These are phyloP conservation scores for Hydropsyche betteni DNA, from an alignment of 2,888 invertebrate genomes.

Conservation along the genomic window DNA sequence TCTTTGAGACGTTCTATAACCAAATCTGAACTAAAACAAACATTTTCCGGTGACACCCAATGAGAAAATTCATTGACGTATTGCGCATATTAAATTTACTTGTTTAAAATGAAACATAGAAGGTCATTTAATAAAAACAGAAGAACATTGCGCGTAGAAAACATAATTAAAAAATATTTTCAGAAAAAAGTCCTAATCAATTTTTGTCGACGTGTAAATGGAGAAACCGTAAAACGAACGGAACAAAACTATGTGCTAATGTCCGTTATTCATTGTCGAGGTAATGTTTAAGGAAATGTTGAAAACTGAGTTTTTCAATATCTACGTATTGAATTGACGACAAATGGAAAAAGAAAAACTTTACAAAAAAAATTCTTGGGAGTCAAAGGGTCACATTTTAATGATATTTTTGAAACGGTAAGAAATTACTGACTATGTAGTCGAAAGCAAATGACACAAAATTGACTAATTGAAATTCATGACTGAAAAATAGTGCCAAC, in stretches of 20 bases:
- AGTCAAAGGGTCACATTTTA: slow-evolving; percentile 15
- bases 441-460: too few relatives aligned
- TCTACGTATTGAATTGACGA: background rate
- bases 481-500: too few relatives aligned
- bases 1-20: background rate
- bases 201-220: background rate
- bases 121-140: background rate
- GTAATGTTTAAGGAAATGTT: background rate
- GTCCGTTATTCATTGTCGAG: background rate
- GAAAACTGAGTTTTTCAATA: slow-evolving; percentile 5
- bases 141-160: background rate
- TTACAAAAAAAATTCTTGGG: background rate
- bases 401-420: too few relatives aligned
- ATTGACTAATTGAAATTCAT: too few relatives aligned
- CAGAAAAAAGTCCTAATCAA: background rate
- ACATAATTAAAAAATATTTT: background rate
- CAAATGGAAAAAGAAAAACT: too few relatives aligned
- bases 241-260: slow-evolving; percentile 7
- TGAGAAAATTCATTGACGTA: background rate
- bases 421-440: too few relatives aligned
- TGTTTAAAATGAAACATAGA: background rate
- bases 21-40: slow-evolving; percentile 8
- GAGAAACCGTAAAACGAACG: slow-evolving; percentile 1
- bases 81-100: background rate
- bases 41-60: slow-evolving; percentile 9